Base-by-base conservation (phyloP, 2,888 invertebrate genomes). In the Aporophyla lueneburgensis region DNA sequence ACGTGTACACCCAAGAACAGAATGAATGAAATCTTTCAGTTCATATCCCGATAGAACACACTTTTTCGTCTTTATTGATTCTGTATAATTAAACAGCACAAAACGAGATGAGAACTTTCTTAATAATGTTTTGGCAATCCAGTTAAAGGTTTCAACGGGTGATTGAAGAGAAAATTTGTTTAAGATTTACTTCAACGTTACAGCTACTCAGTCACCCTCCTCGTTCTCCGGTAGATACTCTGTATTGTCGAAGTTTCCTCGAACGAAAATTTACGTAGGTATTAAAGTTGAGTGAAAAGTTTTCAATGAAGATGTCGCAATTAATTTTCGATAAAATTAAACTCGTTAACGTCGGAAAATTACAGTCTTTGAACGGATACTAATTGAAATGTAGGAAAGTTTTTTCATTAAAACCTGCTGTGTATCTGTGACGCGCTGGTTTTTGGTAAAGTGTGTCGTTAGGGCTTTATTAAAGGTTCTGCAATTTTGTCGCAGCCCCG, bases 241-340 rank as follows among this genome's bases (percentile, higher is more conserved):
- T 94, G 92, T 92, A 94, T 93, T 94, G 93, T 93, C 89, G 90
- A 95, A 96, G 91, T 95, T 94, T 85, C 77, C 67, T 71, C 81
- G 83, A 86, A 91, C 91, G 91, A 93, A 95, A 95, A 93, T 95
- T 93, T 94, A 92, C 93, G 94, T 93, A 94, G 94, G 94, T 94
- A 94, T 93, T 93, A 93, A 94, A 95, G 92, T 95, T 92, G 90
- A 93, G 92, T 93, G 90, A 91, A 93, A 95, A 95, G 91, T 96
- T 96, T 95, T 93, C 94, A 94, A 94, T 95, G 95, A 95, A 96
- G 95, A 95, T 95, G 96, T 96, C 95, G 95, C 95, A 96, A 96
- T 96, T 96, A 96, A 96, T 96, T 96, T 96, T 95, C 95, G 94
- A 95, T 96, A 94, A 95, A 96, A 95, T 96, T 95, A 94, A 94